Percentiles rank a stretch among this genome's conserved stretches.
These are phyloP conservation scores for Myioborus melanocephalus DNA, from an alignment of 2,797 vertebrate genomes.

Conservation along the genomic window DNA sequence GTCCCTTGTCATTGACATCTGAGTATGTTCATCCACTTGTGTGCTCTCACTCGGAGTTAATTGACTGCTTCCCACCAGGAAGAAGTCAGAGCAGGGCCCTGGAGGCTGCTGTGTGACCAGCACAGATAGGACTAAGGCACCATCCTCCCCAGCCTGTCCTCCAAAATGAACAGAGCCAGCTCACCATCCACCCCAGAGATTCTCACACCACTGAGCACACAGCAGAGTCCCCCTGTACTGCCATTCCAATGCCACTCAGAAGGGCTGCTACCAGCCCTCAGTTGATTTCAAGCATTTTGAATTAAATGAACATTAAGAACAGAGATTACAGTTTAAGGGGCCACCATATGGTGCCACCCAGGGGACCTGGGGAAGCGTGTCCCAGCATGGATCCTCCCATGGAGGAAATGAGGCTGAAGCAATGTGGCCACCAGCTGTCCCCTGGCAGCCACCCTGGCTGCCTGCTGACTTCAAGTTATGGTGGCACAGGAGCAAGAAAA, in stretches of 20 bases:
- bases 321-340: background rate
- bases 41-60: background rate
- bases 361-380: background rate
- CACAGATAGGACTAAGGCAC: background rate
- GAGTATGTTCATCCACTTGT: background rate
- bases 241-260: background rate
- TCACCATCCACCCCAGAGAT: background rate
- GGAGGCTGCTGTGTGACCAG: background rate
- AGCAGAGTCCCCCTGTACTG: background rate
- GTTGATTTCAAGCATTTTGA: background rate
- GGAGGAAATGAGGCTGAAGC: background rate
- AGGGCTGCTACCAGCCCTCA: background rate
- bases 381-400: rapidly evolving
- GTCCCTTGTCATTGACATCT: background rate
- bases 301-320: background rate
- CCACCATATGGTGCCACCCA: background rate
- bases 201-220: rapidly evolving
- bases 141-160: background rate
- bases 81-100: background rate
- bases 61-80: background rate
- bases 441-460: background rate
- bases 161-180: rapidly evolving
- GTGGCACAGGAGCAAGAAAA: background rate
- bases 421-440: background rate
- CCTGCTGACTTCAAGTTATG: rapidly evolving